These are phyloP conservation scores for Lithophane ornitopus DNA, from an alignment of 2,888 invertebrate genomes.

Conservation along the genomic window DNA sequence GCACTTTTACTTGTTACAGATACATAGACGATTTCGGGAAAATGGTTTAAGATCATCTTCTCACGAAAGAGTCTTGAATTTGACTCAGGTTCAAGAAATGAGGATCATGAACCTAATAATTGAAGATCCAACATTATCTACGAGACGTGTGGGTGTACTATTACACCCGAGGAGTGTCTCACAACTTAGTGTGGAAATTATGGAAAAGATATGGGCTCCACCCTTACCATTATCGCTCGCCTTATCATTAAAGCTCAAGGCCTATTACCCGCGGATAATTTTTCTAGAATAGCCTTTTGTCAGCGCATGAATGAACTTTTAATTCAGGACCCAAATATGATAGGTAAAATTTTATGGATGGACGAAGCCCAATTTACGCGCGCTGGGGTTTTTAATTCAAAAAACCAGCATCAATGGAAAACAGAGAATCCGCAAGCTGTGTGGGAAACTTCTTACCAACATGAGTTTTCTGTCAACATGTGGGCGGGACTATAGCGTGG, in stretches of 20 bases:
- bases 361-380: constrained; percentile 15
- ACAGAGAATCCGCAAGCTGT: constrained; percentile 17
- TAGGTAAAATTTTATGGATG: constrained; percentile 9
- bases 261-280: constrained; percentile 18
- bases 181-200: constrained; percentile 32
- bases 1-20: constrained; percentile 22
- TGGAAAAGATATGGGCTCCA: constrained; percentile 26
- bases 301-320: constrained; percentile 6
- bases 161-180: constrained; percentile 38
- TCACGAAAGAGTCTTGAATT: constrained; percentile 16
- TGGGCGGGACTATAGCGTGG: constrained; percentile 53
- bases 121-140: constrained; percentile 6
- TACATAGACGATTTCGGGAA: constrained; percentile 15
- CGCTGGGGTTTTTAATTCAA: constrained; percentile 12
- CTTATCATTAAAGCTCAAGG: constrained; percentile 28
- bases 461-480: constrained; percentile 45
- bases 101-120: constrained; percentile 15
- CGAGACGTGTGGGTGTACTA: constrained; percentile 15
- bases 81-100: constrained; percentile 10
- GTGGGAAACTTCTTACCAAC: constrained; percentile 30
- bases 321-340: constrained; percentile 4
- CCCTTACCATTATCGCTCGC: constrained; percentile 41
- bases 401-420: constrained; percentile 40
- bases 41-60: constrained; percentile 17
- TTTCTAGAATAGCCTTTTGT: neutral